Evolutionary conservation across 2,113 vertebrate genomes (phyloP), one percentile per base, ranked within the genome.

Genomic region (Pachycephala philippinensis): DNA sequence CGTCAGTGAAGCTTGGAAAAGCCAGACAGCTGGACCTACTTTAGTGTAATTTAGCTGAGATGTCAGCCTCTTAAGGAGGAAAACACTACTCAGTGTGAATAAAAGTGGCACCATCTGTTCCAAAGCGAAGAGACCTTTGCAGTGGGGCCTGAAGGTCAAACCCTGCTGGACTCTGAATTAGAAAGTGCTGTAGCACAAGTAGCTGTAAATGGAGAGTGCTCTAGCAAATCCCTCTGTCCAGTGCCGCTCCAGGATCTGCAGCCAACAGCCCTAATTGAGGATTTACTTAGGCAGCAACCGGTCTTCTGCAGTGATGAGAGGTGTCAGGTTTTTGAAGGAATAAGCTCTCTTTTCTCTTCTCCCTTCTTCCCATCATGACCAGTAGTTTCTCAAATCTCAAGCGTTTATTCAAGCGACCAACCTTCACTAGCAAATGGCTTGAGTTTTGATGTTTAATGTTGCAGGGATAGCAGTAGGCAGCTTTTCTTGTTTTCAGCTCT

Each of bases 371-470:
- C 49, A 87, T 94, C 5, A 16, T 54, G 92, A 95, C 93, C 93
- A 96, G 65, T 86, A 76, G 94, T 69, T 87, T 93, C 94, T 94
- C 82, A 96, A 93, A 94, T 68, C 87, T 92, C 24, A 3, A 94
- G 84, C 52, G 22, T 93, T 97, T 97, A 93, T 97, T 95, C 72
- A 80, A 90, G 93, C 56, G 28, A 97, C 96, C 92, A 95, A 54
- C 65, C 82, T 91, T 87, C 94, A 80, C 68, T 6, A 91, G 92
- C 78, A 94, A 94, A 90, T 93, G 93, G 92, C 92, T 96, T 2
- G 63, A 88, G 93, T 95, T 97, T 97, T 97, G 97, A 97, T 96
- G 96, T 97, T 96, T 94, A 94, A 96, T 96, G 90, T 96, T 94
- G 75, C 84, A 93, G 93, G 85, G 86, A 94, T 75, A 92, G 85